Base-by-base conservation (phyloP, 2,888 invertebrate species). In the Tanytarsus gracilentus region DNA sequence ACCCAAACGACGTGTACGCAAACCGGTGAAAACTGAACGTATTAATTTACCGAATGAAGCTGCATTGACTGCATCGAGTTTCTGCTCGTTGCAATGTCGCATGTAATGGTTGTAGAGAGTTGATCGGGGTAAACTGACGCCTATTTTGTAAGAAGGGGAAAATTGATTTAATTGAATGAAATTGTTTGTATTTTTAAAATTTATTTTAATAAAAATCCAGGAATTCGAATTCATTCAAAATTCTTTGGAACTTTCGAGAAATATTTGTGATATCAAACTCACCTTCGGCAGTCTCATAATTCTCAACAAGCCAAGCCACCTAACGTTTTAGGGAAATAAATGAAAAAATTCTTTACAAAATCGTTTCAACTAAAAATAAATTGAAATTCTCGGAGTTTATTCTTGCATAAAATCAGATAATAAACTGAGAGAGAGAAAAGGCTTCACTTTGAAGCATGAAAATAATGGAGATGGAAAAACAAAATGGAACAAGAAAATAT, bases 1-100 rank as follows among this genome's bases (percentile, higher is more conserved):
- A 64, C 99, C 99, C 49, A 99, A 80, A 60, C 99, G 82, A 66
- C 95, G 78, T 14, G 99, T 99, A 64, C 96, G 80, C 67, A 99
- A 79, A 16, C 98, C 98, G 66, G 96, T 80, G 78, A 99, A 99
- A 63, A 99, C 98, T 3, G 97, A 96, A 62, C 99, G 85, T 69
- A 99, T 99, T 40, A 99, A 81, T 76, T 99, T 99, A 63, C 99
- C 99, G 78, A 99, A 99, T 30, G 96, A 97, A 7, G 99, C 99
- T 36, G 98, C 97, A 78, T 99, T 99, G 64, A 99, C 97, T 0
- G 99, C 97, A 72, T 98, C 98, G 65, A 99, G 79, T 71, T 93
- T 94, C 72, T 93, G 86, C 69, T 89, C 84, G 44, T 83, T 80
- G 75, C 98, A 99, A 75, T 99, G 98, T 21, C 93, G 85, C 68